Base-by-base conservation (phyloP, 2,113 vertebrate species). In the Alosa alosa region DNA sequence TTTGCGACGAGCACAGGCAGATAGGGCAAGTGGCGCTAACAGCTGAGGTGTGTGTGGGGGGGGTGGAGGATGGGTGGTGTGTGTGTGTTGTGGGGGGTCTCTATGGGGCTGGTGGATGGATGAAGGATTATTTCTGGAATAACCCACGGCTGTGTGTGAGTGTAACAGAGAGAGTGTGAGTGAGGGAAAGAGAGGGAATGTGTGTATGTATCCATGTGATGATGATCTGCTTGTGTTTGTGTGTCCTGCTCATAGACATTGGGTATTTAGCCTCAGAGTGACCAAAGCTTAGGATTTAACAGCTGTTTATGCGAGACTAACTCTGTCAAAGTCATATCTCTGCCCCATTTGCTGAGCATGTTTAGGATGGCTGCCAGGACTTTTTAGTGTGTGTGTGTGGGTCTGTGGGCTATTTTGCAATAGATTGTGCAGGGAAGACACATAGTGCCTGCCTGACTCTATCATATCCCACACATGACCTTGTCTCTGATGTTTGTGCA, bases 281-380 rank as follows among this genome's bases (percentile, higher is more conserved):
- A 78, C 39, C 83, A 64, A 81, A 46, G 31, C 41, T 36, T 20
- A 72, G 81, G 83, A 84, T 86, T 84, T 82, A 17, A 18, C 31
- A 84, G 81, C 57, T 86, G 82, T 86, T 86, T 82, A 86, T 88
- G 82, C 78, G 9, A 46, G 64, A 31, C 72, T 78, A 78, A 78
- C 72, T 78, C 55, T 22, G 6, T 55, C 15, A 60, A 49, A 11
- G 18, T 60, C 31, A 39, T 15, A 78, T 78, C 17, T 13, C 72
- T 39, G 25, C 10, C 72, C 36, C 72, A 78, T 78, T 18, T 36
- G 72, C 31, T 78, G 13, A 78, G 25, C 13, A 13, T 36, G 13
- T 78, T 39, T 17, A 39, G 72, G 72, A 17, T 39, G 11, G 13
- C 72, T 78, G 72, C 72, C 72, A 78, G 72, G 11, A 78, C 64